Percentiles rank a stretch among this genome's conserved stretches.
These are phyloP conservation scores for Haemorhous mexicanus DNA, from an alignment of 2,113 vertebrate genomes.

Conservation along the genomic window DNA sequence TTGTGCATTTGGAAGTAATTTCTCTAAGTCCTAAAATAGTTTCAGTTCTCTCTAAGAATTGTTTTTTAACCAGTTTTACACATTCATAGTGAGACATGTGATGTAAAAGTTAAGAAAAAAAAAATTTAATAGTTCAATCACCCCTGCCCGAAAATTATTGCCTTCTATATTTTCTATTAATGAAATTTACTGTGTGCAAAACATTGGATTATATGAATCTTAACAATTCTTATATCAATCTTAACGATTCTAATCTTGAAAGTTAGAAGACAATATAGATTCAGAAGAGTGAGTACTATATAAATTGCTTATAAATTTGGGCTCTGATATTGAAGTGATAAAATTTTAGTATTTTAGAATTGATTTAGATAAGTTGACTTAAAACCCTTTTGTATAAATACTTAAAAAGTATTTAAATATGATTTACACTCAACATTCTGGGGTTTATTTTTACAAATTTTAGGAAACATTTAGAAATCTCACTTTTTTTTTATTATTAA, in stretches of 20 bases:
- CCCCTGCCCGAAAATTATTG: neutral
- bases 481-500: neutral
- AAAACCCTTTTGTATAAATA: neutral
- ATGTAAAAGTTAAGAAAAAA: neutral
- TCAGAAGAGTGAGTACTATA: fast-evolving
- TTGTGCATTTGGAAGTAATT: neutral
- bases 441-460: neutral
- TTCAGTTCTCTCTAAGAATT: neutral
- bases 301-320: neutral
- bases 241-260: neutral
- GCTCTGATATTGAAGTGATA: neutral
- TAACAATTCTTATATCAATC: neutral
- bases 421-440: neutral
- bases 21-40: neutral
- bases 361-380: neutral
- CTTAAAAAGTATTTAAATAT: neutral
- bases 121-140: neutral
- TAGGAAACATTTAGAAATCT: neutral
- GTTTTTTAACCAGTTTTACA: neutral
- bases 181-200: neutral
- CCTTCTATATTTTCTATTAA: neutral
- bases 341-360: neutral
- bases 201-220: neutral
- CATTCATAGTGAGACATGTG: neutral
- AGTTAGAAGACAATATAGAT: neutral